These are phyloP conservation scores for Thereva unica DNA, from an alignment of 2,888 invertebrate species.

Conservation along the genomic window DNA sequence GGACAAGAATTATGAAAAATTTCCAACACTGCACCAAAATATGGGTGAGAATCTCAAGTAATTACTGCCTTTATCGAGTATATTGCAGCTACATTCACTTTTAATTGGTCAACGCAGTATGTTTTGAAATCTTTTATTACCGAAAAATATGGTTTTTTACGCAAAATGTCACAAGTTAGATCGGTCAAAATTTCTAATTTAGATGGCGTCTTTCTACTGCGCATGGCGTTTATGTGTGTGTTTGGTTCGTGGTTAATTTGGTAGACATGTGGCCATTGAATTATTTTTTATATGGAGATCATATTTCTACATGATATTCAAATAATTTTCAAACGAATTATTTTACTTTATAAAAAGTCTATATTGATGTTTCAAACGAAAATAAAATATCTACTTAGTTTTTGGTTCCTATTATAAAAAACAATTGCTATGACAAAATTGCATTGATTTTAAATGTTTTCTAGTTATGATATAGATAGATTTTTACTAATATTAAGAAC, in stretches of 20 bases:
- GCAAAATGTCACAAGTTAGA: constrained; percentile 46
- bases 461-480: too few species aligned
- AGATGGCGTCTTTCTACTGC: constrained; percentile 49
- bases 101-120: neutral
- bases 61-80: constrained; percentile 44
- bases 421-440: too few species aligned
- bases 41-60: constrained; percentile 43
- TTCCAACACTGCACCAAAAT: constrained; percentile 36
- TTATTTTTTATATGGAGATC: neutral
- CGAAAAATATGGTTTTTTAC: constrained; percentile 39
- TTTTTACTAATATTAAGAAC: too few species aligned
- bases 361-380: too few species aligned
- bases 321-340: too few species aligned
- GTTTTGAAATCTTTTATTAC: constrained; percentile 18
- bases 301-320: neutral
- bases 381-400: too few species aligned
- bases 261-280: constrained; percentile 17
- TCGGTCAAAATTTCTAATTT: constrained; percentile 44
- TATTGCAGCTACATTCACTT: constrained; percentile 30
- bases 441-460: too few species aligned
- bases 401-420: too few species aligned
- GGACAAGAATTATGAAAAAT: constrained; percentile 36
- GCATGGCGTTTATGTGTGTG: constrained; percentile 44
- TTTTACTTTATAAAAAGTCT: too few species aligned
- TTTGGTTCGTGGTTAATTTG: constrained; percentile 2